A percentile compares a stretch with the other conserved stretches of the same genome.
These are phyloP conservation scores for Habrosyne pyritoides DNA, from an alignment of 2,888 invertebrate species.

Conservation along the genomic window DNA sequence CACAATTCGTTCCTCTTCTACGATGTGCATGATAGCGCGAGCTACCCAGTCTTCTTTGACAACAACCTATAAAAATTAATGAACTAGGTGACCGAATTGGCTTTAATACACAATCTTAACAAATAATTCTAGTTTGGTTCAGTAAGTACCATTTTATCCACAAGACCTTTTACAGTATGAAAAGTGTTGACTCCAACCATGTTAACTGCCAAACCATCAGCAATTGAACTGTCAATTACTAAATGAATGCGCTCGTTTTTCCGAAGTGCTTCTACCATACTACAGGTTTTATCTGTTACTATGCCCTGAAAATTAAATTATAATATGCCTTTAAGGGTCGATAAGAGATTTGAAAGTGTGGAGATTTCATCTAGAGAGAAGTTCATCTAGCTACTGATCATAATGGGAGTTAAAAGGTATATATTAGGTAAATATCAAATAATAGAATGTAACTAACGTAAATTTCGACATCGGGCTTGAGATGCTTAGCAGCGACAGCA, in stretches of 20 bases:
- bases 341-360: too few species aligned
- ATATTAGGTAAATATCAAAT: too few species aligned
- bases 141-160: constrained; percentile 71
- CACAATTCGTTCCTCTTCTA: constrained; percentile 93
- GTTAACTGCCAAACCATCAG: constrained; percentile 88
- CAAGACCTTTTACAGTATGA: constrained; percentile 60
- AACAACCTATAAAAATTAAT: constrained; percentile 78
- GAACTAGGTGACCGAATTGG: not conserved
- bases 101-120: not conserved
- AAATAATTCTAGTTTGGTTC: not conserved
- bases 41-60: constrained; percentile 94
- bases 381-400: too few species aligned
- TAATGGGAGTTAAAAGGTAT: too few species aligned
- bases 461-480: constrained; percentile 91
- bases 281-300: constrained; percentile 66
- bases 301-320: constrained; percentile 62
- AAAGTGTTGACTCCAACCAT: constrained; percentile 73
- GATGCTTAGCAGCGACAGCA: constrained; percentile 92
- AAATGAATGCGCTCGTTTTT: constrained; percentile 89
- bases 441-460: constrained; percentile 86
- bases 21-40: constrained; percentile 89
- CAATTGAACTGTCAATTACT: constrained; percentile 87
- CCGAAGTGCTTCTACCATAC: constrained; percentile 76
- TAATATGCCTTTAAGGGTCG: too few species aligned
- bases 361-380: too few species aligned